Conservation (phyloP, 30 jellyfish, hydroid and myxozoan species). For the Chrysaora quinquecirrha region DNA sequence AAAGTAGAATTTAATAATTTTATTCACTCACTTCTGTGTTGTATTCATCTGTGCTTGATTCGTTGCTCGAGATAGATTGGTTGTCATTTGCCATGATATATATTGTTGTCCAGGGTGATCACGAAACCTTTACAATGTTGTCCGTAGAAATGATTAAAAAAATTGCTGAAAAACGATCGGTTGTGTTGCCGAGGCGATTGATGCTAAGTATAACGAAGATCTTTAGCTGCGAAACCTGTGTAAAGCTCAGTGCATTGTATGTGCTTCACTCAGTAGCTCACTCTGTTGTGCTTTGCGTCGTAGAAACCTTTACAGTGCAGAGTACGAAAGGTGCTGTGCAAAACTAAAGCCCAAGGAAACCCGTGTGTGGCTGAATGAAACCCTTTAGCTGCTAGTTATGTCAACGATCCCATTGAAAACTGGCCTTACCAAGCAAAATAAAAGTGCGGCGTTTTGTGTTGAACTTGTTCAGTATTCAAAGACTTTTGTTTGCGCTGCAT, state of each 20-base stretch:
- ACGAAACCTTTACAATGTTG: neutral
- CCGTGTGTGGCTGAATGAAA: slow-evolving; percentile 60
- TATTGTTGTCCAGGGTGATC: slow-evolving; percentile 36
- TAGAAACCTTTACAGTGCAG: slow-evolving; percentile 45
- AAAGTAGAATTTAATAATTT: neutral
- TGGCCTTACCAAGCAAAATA: slow-evolving; percentile 32
- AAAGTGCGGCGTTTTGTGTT: slow-evolving; percentile 42
- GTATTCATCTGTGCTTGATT: slow-evolving; percentile 49
- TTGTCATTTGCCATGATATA: slow-evolving; percentile 59
- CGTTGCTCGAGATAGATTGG: slow-evolving; percentile 69
- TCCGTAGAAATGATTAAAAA: neutral
- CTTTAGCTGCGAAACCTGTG: neutral
- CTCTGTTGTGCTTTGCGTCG: slow-evolving; percentile 57
- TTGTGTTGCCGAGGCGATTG: neutral
- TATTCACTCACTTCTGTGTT: slow-evolving; percentile 45
- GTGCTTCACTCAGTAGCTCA: neutral
- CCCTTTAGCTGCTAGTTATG: slow-evolving; percentile 48
- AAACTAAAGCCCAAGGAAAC: slow-evolving; percentile 23
- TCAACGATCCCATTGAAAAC: slow-evolving; percentile 63
- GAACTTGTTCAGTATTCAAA: slow-evolving; percentile 24
- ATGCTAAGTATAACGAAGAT: neutral
- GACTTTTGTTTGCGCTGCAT: slow-evolving; percentile 56
- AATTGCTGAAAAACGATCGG: neutral
- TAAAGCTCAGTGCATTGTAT: neutral
- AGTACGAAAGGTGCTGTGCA: slow-evolving; percentile 54